These are phyloP conservation scores for Hypocryptadius cinnamomeus DNA, from an alignment of 2,113 vertebrate genomes.

Conservation along the genomic window DNA sequence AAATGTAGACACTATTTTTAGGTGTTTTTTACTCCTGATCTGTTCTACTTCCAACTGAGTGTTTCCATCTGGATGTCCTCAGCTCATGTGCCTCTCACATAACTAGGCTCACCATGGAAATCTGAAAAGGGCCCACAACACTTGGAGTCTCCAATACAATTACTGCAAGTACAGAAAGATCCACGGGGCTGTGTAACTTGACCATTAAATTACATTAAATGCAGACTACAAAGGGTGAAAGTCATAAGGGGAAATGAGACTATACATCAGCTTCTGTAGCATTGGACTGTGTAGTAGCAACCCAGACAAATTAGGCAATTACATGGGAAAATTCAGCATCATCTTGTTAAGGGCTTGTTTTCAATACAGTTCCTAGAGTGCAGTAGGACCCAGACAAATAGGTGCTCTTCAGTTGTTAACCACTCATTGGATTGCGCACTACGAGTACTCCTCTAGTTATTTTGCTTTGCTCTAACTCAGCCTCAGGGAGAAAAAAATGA, in stretches of 20 bases:
- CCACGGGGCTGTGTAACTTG: not conserved
- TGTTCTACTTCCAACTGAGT: not conserved
- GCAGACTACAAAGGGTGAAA: not conserved
- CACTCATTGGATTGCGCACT: not conserved
- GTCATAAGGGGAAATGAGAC: not conserved
- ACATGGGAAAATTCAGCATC: not conserved
- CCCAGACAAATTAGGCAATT: not conserved
- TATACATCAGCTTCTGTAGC: not conserved
- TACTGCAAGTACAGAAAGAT: not conserved
- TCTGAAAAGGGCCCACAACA: not conserved
- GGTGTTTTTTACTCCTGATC: not conserved
- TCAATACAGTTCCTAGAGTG: not conserved
- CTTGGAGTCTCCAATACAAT: not conserved
- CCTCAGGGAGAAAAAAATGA: not conserved
- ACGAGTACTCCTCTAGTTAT: not conserved
- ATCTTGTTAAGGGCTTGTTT: not conserved
- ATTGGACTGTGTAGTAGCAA: not conserved
- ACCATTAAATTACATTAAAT: not conserved
- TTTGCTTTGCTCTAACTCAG: not conserved
- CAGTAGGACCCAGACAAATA: not conserved
- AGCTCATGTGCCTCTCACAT: not conserved
- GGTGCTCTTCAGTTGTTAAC: not conserved
- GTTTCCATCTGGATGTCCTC: not conserved
- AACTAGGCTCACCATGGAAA: not conserved
- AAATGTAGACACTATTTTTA: not conserved